Percentiles rank a stretch among this genome's conserved stretches.
Conservation (phyloP, 2,113 vertebrate genomes). For the Microcebus jonahi region DNA sequence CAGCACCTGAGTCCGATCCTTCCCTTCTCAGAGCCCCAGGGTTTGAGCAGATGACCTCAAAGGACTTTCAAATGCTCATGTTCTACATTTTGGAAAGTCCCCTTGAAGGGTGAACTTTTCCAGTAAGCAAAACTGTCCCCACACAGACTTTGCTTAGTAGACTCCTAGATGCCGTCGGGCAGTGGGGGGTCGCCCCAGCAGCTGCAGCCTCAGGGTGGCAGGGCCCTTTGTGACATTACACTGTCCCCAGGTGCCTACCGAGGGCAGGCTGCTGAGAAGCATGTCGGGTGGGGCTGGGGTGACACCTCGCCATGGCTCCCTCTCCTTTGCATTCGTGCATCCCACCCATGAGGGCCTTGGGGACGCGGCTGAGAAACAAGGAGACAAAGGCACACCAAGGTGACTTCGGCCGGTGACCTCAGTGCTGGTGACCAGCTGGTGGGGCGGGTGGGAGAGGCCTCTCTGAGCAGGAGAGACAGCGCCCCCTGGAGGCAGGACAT, state of each 20-base stretch:
- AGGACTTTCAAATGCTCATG: background rate
- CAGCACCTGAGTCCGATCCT: background rate
- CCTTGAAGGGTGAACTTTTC: background rate
- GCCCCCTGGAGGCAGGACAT: background rate
- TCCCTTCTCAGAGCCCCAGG: background rate
- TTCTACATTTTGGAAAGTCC: too few relatives aligned
- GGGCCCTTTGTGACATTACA: background rate
- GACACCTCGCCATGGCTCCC: fast-evolving
- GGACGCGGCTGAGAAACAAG: background rate
- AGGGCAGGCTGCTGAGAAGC: background rate
- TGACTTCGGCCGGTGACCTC: background rate
- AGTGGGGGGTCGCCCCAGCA: background rate
- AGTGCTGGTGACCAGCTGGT: background rate
- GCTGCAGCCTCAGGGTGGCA: background rate
- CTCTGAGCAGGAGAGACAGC: background rate
- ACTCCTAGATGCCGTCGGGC: background rate
- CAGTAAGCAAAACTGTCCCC: background rate
- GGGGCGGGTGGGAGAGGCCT: background rate
- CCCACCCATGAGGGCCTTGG: fast-evolving
- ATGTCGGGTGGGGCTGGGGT: fast-evolving
- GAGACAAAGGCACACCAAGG: fast-evolving
- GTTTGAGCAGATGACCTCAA: background rate
- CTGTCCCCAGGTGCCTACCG: background rate
- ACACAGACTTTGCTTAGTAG: background rate
- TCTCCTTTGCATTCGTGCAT: too few relatives aligned